phyloP scores from a whole-genome alignment of 2,888 invertebrate species.

The Trissolcus japonicus region DNA sequence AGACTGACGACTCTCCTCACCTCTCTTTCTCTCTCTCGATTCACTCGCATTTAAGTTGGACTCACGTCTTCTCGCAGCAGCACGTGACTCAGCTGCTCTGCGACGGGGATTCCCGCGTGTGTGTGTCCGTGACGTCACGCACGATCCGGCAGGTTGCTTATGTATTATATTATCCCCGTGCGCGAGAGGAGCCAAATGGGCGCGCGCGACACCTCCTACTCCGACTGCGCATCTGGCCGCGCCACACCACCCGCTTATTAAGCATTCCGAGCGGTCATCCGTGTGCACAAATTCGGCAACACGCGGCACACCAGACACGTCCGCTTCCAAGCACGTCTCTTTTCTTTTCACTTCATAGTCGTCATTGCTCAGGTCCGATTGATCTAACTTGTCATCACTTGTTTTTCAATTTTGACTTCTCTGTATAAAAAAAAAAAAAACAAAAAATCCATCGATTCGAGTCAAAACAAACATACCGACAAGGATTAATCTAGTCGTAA shows the following conservation, averaged over 20 bases:
- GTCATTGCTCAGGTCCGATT: conserved; percentile 6
- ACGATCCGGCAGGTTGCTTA: conserved; percentile 61
- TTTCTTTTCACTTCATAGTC: conserved; percentile 17
- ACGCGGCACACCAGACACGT: conserved; percentile 39
- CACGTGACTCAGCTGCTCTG: conserved; percentile 74
- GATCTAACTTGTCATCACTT: too few relatives aligned
- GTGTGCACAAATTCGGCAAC: conserved; percentile 68
- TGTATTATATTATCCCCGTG: conserved; percentile 47
- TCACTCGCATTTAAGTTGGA: conserved; percentile 66
- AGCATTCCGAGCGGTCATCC: conserved; percentile 69
- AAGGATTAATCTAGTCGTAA: too few relatives aligned
- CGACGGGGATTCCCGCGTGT: conserved; percentile 66
- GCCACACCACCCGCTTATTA: conserved; percentile 66
- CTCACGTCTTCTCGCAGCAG: conserved; percentile 67
- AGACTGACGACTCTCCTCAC: conserved; percentile 23
- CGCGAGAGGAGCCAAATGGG: conserved; percentile 49
- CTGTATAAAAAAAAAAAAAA: neutral
- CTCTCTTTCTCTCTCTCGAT: conserved; percentile 30
- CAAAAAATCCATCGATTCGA: too few relatives aligned
- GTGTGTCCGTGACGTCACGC: conserved; percentile 70
- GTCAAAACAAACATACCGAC: too few relatives aligned
- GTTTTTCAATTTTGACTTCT: neutral
- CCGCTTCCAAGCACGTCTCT: conserved; percentile 11
- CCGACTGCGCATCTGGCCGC: conserved; percentile 35
- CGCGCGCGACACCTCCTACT: conserved; percentile 59